Base-by-base conservation (phyloP, 1,140 invertebrate genomes). In the Drosophila asahinai region DNA sequence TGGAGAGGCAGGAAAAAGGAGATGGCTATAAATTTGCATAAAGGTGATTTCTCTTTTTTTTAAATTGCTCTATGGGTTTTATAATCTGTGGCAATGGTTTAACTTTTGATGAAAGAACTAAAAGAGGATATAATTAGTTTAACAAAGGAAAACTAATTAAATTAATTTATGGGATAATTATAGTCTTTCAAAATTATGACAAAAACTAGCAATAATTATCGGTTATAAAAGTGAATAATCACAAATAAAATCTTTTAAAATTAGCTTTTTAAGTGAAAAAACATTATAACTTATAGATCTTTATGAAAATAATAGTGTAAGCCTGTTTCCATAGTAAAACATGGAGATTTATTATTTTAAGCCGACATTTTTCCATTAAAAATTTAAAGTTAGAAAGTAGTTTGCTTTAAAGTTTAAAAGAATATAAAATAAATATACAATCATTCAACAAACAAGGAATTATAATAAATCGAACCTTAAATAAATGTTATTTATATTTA, bases 21-120 rank as follows among this genome's bases (percentile, higher is more conserved):
- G 63, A 30, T 52, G 48, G 30, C 75, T 75, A 43, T 72, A 15
- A 25, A 73, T 89, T 89, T 70, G 63, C 79, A 84, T 89, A 72
- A 60, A 73, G 17, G 4, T 14, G n/a, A 55, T 22, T 19, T 36
- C 19, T 55, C 36, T 55, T 55, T 8, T 38, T 38, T 40, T 9
- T 15, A 54, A 25, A 51, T 40, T 9, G 19, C 36, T 25, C 19
- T 57, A 17, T 22, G 15, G 19, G 33, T 55, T 40, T 15, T 38
- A 55, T 25, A 40, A 55, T 55, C 15, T 40, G 52, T 55, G 33
- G 33, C 19, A n/a, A 25, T 57, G 22, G 19, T 6, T 40, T 25
- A 57, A 22, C 19, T 40, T 40, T 40, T 25, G 5, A 40, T 40
- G 22, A 2, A 40, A 55, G 38, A 55, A 22, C 14, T 55, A n/a